phyloP scores from a whole-genome alignment of 2,113 vertebrate genomes.

The Gallinago undulata region DNA sequence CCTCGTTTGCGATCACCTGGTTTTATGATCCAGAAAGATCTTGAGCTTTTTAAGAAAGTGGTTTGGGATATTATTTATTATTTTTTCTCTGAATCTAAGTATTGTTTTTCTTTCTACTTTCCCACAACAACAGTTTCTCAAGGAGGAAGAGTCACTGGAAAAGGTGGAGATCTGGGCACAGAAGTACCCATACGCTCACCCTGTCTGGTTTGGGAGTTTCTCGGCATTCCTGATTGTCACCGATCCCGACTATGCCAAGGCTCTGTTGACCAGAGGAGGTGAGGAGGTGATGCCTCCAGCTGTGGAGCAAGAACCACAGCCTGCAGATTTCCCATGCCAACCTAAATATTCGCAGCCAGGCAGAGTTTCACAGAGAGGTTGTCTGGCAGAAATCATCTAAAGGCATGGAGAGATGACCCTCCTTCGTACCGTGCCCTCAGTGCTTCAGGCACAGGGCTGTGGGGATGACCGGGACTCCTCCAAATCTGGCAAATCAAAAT shows the following conservation, averaged over 20 bases:
- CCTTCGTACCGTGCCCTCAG: neutral
- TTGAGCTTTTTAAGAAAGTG: neutral
- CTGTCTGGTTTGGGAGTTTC: conserved; percentile 79
- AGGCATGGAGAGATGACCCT: neutral
- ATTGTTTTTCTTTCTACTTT: neutral
- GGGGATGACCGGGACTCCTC: fast-evolving
- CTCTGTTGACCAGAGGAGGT: conserved; percentile 80
- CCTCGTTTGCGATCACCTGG: neutral
- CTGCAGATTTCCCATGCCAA: neutral
- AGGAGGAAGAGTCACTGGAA: conserved; percentile 11
- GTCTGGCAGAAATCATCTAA: neutral
- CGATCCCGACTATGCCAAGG: conserved; percentile 81
- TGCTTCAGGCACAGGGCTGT: neutral
- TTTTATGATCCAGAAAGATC: neutral
- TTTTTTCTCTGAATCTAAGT: neutral
- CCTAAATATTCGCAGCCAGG: neutral
- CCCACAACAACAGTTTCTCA: conserved; percentile 9
- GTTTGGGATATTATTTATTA: neutral
- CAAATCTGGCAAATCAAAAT: neutral
- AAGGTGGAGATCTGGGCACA: conserved; percentile 42
- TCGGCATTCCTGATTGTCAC: conserved; percentile 61
- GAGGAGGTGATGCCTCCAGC: neutral
- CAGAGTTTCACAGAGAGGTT: neutral
- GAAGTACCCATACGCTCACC: conserved; percentile 70
- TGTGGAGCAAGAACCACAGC: neutral